Evolutionary conservation across 2,797 vertebrate genomes (phyloP).

Genomic region (Chrysocyon brachyurus): DNA sequence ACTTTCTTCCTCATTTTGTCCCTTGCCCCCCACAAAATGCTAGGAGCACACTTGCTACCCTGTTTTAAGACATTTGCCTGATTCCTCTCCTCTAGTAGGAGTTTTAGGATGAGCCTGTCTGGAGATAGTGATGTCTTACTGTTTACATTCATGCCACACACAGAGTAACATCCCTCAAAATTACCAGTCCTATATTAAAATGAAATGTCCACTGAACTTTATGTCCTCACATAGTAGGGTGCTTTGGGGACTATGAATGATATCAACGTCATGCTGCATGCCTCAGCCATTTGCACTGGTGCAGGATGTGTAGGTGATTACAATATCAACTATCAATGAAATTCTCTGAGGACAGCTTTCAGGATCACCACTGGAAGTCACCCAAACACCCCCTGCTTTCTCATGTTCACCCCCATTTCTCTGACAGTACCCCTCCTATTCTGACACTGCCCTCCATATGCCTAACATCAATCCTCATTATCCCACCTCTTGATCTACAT

Average conservation of each 20-base stretch:
- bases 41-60: neutral
- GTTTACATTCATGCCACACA: neutral
- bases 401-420: neutral
- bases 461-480: constrained; percentile 49
- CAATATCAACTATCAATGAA: rapidly evolving
- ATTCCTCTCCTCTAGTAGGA: neutral
- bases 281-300: neutral
- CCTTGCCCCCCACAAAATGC: neutral
- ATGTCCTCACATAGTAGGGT: neutral
- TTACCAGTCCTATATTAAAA: neutral
- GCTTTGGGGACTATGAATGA: neutral
- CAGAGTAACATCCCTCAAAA: neutral
- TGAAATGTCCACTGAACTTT: neutral
- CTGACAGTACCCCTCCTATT: neutral
- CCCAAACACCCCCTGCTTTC: neutral
- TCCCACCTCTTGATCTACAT: constrained; percentile 49
- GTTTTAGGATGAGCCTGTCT: neutral
- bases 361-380: neutral
- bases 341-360: neutral
- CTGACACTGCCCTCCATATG: neutral
- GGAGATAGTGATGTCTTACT: neutral
- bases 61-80: neutral
- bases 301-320: neutral
- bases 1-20: constrained; percentile 1
- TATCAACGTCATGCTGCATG: rapidly evolving